These are phyloP conservation scores for Hippocampus guttulatus DNA, from an alignment of 2,113 vertebrate genomes.

Conservation along the genomic window DNA sequence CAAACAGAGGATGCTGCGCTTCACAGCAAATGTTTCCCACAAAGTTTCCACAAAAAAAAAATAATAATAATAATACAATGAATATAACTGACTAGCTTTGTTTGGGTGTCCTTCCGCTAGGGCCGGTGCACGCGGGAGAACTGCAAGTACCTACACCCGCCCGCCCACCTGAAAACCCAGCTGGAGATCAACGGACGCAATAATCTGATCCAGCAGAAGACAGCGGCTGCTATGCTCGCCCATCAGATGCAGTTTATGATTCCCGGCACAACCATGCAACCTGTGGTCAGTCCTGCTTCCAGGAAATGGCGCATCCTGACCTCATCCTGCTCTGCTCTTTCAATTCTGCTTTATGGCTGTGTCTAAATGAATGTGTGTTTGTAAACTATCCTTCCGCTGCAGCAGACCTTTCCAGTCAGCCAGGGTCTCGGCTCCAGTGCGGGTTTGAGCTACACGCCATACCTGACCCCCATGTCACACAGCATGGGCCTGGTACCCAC, in stretches of 20 bases:
- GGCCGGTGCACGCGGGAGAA: constrained; percentile 97
- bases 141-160: constrained; percentile 99
- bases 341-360: neutral
- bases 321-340: neutral
- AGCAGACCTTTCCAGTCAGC: constrained; percentile 92
- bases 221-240: constrained; percentile 95
- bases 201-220: constrained; percentile 99
- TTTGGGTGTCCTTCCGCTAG: constrained; percentile 54
- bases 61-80: neutral
- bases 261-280: constrained; percentile 91
- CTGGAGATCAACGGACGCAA: constrained; percentile 98
- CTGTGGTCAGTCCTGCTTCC: constrained; percentile 80
- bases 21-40: neutral
- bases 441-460: constrained; percentile 92
- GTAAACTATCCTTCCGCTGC: constrained; percentile 36
- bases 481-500: constrained; percentile 95
- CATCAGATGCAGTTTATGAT: constrained; percentile 99
- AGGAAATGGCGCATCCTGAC: neutral
- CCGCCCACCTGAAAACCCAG: constrained; percentile 97
- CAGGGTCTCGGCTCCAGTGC: constrained; percentile 88
- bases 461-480: constrained; percentile 90
- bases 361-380: too few relatives aligned
- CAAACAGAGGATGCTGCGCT: neutral
- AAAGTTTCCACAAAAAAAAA: neutral
- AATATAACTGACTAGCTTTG: neutral